Conservation (phyloP, 2,113 vertebrate species). For the Vidua chalybeata region DNA sequence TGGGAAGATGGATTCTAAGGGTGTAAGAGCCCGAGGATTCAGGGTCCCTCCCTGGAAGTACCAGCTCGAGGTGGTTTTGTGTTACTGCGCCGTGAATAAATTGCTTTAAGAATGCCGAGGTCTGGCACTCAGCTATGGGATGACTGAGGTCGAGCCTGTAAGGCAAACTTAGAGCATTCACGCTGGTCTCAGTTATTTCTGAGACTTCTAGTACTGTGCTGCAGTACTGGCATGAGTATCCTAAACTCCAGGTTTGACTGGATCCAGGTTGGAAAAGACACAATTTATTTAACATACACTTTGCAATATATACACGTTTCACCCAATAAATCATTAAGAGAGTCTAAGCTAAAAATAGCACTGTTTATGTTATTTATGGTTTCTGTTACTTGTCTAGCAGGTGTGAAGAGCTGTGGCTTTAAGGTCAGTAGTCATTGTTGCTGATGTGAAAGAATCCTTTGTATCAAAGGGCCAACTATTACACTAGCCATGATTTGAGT, state of each 20-base stretch:
- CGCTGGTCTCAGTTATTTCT: neutral
- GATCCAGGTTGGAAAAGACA: neutral
- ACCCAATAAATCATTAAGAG: neutral
- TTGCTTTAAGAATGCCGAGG: neutral
- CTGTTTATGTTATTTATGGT: neutral
- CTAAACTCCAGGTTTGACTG: neutral
- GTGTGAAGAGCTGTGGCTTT: neutral
- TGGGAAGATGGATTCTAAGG: accelerated
- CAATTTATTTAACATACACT: neutral
- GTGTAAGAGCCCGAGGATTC: neutral
- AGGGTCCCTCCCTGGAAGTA: no score
- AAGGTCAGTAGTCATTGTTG: neutral
- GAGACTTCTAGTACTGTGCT: neutral
- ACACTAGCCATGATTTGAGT: neutral
- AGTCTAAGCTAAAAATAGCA: neutral
- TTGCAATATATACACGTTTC: neutral
- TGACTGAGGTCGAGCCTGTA: accelerated
- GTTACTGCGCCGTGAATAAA: accelerated
- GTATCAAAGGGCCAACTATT: neutral
- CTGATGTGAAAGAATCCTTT: neutral
- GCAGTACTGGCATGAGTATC: neutral
- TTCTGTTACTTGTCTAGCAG: neutral
- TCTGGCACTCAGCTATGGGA: neutral
- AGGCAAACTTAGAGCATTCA: neutral
- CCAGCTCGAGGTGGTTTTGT: accelerated